A percentile compares a stretch with the other conserved stretches of the same genome.
These are phyloP conservation scores for Lysandra bellargus DNA, from an alignment of 2,888 invertebrate genomes.

Conservation along the genomic window DNA sequence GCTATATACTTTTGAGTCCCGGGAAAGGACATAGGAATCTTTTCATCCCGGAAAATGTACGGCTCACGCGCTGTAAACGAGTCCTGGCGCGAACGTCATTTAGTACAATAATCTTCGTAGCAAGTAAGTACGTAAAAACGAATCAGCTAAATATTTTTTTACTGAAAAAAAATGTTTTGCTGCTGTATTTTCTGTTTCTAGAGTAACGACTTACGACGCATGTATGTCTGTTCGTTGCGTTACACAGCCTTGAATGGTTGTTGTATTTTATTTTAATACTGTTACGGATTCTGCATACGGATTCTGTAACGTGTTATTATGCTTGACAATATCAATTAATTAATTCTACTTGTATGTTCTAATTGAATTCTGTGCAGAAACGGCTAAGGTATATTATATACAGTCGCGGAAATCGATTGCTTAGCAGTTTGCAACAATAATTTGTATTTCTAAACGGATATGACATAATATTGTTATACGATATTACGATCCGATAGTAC, in stretches of 20 bases:
- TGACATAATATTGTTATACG: no score
- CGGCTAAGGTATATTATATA: background rate
- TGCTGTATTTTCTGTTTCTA: no score
- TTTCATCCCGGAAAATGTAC: no score
- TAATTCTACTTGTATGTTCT: constrained; percentile 14
- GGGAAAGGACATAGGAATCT: no score
- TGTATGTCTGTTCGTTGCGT: no score
- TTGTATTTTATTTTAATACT: background rate
- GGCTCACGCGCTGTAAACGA: background rate
- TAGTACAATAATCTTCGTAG: background rate
- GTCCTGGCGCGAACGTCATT: background rate
- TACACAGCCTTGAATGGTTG: background rate
- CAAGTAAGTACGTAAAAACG: background rate
- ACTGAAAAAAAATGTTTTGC: no score
- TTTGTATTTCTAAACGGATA: background rate
- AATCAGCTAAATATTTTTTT: no score
- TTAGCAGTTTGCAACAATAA: background rate
- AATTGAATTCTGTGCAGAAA: constrained; percentile 9
- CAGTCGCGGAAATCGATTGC: background rate
- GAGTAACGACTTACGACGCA: no score
- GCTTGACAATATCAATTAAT: constrained; percentile 7
- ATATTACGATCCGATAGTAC: no score
- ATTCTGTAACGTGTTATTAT: background rate
- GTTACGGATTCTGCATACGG: background rate
- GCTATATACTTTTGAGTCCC: no score